phyloP scores from a whole-genome alignment of 2,888 invertebrate species.

The Phyllotreta cruciferae region DNA sequence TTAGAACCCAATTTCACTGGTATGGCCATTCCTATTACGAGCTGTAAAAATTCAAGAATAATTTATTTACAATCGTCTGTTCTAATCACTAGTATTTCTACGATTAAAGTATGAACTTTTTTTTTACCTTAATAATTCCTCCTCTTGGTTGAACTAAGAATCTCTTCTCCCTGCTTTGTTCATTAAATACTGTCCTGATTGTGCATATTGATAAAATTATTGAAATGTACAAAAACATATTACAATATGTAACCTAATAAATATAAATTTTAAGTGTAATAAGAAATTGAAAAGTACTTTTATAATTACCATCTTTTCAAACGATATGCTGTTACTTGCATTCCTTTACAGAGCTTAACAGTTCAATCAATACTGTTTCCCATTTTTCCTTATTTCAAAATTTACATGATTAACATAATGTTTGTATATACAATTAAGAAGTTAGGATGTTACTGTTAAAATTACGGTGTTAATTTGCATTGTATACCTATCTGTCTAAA shows the following conservation, averaged over 20 bases:
- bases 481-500: too few relatives aligned
- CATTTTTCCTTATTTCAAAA: too few relatives aligned
- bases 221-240: background rate
- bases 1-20: conserved; percentile 65
- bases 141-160: conserved; percentile 47
- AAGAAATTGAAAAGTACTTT: too few relatives aligned
- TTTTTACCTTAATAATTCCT: conserved; percentile 51
- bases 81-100: background rate
- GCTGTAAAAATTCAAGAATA: conserved; percentile 57
- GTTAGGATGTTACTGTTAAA: too few relatives aligned
- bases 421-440: too few relatives aligned
- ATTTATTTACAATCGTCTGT: conserved; percentile 5
- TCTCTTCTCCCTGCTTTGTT: conserved; percentile 31
- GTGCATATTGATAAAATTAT: background rate
- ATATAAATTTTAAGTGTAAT: background rate
- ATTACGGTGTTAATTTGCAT: too few relatives aligned
- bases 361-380: too few relatives aligned
- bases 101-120: background rate
- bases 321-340: too few relatives aligned
- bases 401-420: too few relatives aligned
- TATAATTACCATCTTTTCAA: too few relatives aligned
- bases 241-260: background rate
- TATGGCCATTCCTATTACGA: conserved; percentile 66
- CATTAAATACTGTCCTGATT: background rate
- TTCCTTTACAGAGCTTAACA: too few relatives aligned